Evolutionary conservation across 1,140 invertebrate species (phyloP).

Genomic region (Pseudomyrmex flavicornis): DNA sequence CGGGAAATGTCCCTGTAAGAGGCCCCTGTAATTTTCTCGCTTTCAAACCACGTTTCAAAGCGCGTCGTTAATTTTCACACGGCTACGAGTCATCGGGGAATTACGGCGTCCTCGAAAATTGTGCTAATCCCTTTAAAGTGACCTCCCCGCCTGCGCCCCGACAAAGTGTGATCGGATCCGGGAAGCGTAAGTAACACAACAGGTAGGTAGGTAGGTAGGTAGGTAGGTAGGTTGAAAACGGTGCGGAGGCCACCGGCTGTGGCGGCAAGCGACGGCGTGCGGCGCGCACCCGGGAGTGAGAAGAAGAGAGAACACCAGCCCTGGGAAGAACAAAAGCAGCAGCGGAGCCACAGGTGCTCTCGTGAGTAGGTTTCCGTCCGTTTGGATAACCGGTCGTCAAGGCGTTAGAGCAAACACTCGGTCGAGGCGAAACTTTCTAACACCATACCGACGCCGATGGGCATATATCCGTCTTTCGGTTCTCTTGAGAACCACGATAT

Average conservation of each 20-base stretch:
- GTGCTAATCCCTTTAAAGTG: slow-evolving; percentile 79
- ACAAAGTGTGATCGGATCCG: slow-evolving; percentile 66
- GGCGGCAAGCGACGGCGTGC: not conserved
- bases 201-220: slow-evolving; percentile 72
- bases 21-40: slow-evolving; percentile 74
- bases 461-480: slow-evolving; percentile 22
- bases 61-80: slow-evolving; percentile 68
- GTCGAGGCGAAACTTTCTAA: slow-evolving; percentile 75
- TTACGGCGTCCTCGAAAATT: slow-evolving; percentile 65
- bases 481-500: slow-evolving; percentile 20
- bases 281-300: not conserved
- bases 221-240: not conserved
- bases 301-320: slow-evolving; percentile 24
- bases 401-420: slow-evolving; percentile 77
- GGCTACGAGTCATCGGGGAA: slow-evolving; percentile 34
- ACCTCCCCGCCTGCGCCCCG: slow-evolving; percentile 52
- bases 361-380: slow-evolving; percentile 67
- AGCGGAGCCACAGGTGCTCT: slow-evolving; percentile 77
- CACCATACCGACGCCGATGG: slow-evolving; percentile 55
- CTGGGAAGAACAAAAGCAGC: slow-evolving; percentile 76
- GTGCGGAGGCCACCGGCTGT: slow-evolving; percentile 56
- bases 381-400: slow-evolving; percentile 74
- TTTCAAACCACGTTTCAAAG: slow-evolving; percentile 58
- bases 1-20: slow-evolving; percentile 21
- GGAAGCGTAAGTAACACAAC: slow-evolving; percentile 71